Base-by-base conservation (phyloP, 2,113 vertebrate genomes). In the Bubo blakistoni region DNA sequence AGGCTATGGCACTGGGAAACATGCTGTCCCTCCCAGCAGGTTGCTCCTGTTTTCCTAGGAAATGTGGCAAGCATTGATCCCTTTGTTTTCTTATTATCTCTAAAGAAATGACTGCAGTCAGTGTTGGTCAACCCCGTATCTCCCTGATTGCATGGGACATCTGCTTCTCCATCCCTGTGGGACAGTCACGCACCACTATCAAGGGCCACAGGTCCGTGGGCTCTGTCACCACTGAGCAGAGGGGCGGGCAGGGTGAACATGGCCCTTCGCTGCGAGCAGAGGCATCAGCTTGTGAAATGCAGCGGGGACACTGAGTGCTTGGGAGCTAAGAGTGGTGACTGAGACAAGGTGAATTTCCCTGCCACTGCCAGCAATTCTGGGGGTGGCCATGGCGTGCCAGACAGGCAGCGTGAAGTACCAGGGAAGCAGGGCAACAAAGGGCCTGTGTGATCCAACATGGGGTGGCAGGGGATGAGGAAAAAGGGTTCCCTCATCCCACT, bases 301-400 rank as follows among this genome's bases (percentile, higher is more conserved):
- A 8, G 18, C 13, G 8, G n/a, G 22, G 59, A 36, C 44, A 44
- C 13, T 0, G 0, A 88, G 54, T 0, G 1, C 69, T 40, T 1
- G 0, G 29, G 34, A 49, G n/a, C 18, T 9, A 57, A 30, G 32
- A 59, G 24, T 1, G 16, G 73, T 25, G 71, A 38, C 3, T 22
- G 44, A 82, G 83, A 76, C 0, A 2, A 91, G 57, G 62, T 3
- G 4, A 84, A 38, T 52, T 47, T 80, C 63, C 55, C 52, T 62
- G 5, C 25, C 49, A 3, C 44, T 65, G 80, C 71, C 63, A 69
- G 49, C 6, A 13, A 54, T 54, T 29, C 76, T 27, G 32, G 44
- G 22, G 42, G 32, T 44, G 69, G 49, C 32, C 34, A 21, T 7
- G 51, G 40, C 42, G 55, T 1, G 38, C 57, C 52, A 67, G 67